phyloP scores from a whole-genome alignment of 2,797 vertebrate species.

The Oreochromis mossambicus region DNA sequence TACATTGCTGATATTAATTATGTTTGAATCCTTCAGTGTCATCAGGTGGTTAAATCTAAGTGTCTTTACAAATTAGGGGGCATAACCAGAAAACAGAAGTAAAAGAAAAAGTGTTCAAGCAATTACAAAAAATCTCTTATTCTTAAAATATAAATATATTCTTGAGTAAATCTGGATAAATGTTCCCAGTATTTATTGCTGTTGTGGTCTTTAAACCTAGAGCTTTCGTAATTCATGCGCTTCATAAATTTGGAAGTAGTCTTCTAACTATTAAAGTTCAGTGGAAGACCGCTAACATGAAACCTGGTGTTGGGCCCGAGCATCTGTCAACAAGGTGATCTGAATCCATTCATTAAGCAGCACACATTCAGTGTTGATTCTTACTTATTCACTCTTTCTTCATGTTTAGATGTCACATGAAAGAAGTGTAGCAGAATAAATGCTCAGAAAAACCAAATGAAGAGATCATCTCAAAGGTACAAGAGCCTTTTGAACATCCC shows the following conservation, averaged over 20 bases:
- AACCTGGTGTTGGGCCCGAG: neutral
- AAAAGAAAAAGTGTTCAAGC: neutral
- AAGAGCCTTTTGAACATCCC: neutral
- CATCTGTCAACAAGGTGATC: constrained; percentile 33
- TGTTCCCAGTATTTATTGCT: neutral
- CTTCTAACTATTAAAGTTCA: neutral
- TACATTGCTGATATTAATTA: neutral
- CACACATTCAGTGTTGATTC: neutral
- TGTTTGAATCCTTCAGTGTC: neutral
- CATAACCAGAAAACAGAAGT: neutral
- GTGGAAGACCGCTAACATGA: neutral
- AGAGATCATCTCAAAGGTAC: neutral
- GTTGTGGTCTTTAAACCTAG: neutral
- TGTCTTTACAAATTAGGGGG: neutral
- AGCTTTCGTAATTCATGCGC: rapidly evolving
- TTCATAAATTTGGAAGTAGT: neutral
- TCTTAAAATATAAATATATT: neutral
- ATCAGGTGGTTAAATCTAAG: neutral
- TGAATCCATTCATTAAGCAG: neutral
- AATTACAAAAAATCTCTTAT: neutral
- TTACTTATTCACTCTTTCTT: neutral
- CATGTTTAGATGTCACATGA: neutral
- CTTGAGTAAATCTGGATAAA: neutral
- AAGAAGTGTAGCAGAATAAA: neutral
- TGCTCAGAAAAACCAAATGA: neutral